phyloP scores from a whole-genome alignment of 2,797 vertebrate species.

The Malurus leucopterus region DNA sequence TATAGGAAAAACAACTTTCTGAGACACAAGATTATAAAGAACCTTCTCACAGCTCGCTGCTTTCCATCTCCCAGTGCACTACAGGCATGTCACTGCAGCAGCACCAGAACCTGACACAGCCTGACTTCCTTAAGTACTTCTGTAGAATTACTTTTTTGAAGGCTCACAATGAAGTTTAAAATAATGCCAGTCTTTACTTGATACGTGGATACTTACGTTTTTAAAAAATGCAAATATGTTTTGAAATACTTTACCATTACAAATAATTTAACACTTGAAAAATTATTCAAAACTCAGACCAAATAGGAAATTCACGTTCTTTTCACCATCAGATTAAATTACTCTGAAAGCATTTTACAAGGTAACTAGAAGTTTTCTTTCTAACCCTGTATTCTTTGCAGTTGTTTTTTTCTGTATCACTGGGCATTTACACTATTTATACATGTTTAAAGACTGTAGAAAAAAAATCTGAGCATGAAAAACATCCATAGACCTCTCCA shows the following conservation, averaged over 20 bases:
- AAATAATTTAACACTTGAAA: constrained; percentile 1
- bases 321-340: background rate
- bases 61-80: background rate
- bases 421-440: background rate
- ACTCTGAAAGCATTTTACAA: background rate
- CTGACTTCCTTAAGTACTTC: background rate
- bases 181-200: background rate
- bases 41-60: background rate
- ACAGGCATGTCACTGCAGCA: background rate
- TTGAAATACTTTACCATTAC: background rate
- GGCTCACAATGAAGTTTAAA: background rate
- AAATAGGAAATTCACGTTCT: background rate
- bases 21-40: background rate
- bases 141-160: background rate
- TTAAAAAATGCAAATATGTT: background rate
- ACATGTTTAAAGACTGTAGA: background rate
- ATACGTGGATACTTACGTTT: background rate
- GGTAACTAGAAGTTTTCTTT: background rate
- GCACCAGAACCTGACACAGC: background rate
- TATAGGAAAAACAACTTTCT: background rate
- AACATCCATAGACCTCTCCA: background rate
- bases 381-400: background rate
- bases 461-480: background rate
- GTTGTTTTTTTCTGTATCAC: background rate
- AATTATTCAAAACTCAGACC: background rate